Base-by-base conservation (phyloP, 2,888 invertebrate species). In the Cyclophora albipunctata region DNA sequence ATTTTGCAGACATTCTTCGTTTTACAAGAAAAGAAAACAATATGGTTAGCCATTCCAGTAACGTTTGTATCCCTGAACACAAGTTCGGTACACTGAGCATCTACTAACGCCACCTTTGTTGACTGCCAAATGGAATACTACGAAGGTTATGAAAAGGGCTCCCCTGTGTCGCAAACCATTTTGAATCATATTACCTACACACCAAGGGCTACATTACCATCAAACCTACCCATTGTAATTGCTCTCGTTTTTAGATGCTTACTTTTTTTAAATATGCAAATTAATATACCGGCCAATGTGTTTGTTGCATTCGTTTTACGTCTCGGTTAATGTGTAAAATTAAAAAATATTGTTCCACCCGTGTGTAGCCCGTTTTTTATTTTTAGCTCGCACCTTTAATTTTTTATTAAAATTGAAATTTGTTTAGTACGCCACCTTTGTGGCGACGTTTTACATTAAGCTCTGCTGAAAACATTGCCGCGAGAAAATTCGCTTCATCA, bases 61-160 rank as follows among this genome's bases (percentile, higher is more conserved):
- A 4, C 20, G 5, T 48, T 43, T 55, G 56, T 34, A 54, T 61
- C 55, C 3, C 7, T 33, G 51, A 50, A 53, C 46, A 45, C 47
- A 54, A 49, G 52, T 62, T 55, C 51, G 50, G 55, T 50, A 64
- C 60, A 65, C 48, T 49, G 52, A 45, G 56, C 54, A 52, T 58
- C 52, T 55, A 59, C 61, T 59, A 59, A 58, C 58, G 52, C 55
- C 53, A 59, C 64, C 63, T 67, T 62, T 69, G 72, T 70, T 63
- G 71, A 66, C 67, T 67, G 55, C 58, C 69, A 67, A 75, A 73
- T 69, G 63, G 66, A 70, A 68, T 67, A 69, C 63, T 68, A 68
- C 62, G 58, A 50, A 63, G 64, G 63, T 71, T 72, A 71, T 71
- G 66, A 71, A 69, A 67, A 64, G 59, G 61, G 58, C 58, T 55